Base-by-base conservation (phyloP, 2,888 invertebrate species). In the Congeria kusceri region DNA sequence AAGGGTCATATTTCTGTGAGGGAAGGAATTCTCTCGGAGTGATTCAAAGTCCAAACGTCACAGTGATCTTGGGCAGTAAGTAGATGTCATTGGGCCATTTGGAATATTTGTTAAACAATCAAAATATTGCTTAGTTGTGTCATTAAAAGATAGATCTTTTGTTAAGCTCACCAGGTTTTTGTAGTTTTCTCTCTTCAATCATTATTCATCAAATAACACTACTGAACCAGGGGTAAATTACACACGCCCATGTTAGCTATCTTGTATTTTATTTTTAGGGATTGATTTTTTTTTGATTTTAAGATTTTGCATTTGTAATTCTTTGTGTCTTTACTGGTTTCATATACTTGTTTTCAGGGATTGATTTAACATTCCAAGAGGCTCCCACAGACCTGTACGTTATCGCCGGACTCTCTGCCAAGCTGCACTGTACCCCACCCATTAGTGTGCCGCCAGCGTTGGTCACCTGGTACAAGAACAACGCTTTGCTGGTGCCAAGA, bases 401-500 rank as follows among this genome's bases (percentile, higher is more conserved):
- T 3, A 77, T 90, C 18, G 90, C 90, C 29, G 91, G 92, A 0
- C 84, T 86, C 27, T 76, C 87, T 23, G 88, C 89, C n/a, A 86
- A 87, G 20, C 84, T 93, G 20, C 84, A 82, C 13, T 93, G 93
- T 78, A 85, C 86, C 18, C 91, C 93, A 46, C 92, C 93, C n/a
- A 71, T 80, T 76, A 92, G 92, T 59, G 82, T 88, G 46, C 93
- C 93, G 11, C 77, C 89, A 3, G 92, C 92, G 15, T 81, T 77
- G 20, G 87, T 93, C 64, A 87, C 87, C 25, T 93, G 93, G 93
- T 93, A 91, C 83, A 92, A 89, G 67, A 85, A 90, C 80, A 86
- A 86, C 71, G 67, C 77, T 2, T 83, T 86, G 25, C 59, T 92
- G 67, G 76, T 69, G 2, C 75, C 77, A 23, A 77, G 88, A 27